A percentile compares a stretch with the other conserved stretches of the same genome.
Evolutionary conservation across 2,113 vertebrate genomes (phyloP).

Genomic region (Choloepus hoffmanni): DNA sequence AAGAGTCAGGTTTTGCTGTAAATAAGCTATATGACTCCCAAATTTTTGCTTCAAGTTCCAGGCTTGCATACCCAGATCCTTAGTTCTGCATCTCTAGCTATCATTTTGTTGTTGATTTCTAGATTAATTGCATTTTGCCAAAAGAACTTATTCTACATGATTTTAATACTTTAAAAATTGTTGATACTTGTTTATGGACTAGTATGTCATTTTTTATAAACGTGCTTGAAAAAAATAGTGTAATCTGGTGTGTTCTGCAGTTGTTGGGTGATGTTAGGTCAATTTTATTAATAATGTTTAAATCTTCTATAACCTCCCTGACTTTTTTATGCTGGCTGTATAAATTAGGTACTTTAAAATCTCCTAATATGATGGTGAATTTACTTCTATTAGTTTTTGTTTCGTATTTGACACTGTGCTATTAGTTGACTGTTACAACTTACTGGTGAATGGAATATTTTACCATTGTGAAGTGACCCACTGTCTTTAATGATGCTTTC

Average conservation of each 20-base stretch:
- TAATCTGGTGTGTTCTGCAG: background rate
- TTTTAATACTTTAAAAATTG: conserved; percentile 47
- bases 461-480: background rate
- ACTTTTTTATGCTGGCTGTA: background rate
- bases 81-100: background rate
- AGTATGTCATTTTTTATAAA: conserved; percentile 33
- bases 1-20: background rate
- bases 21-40: background rate
- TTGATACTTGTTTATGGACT: background rate
- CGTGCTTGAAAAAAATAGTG: background rate
- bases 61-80: background rate
- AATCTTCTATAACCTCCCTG: background rate
- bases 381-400: conserved; percentile 30
- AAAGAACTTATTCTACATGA: conserved; percentile 1
- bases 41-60: background rate
- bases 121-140: background rate
- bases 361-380: background rate
- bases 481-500: conserved; percentile 25
- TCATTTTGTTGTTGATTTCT: background rate
- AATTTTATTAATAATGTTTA: conserved; percentile 29
- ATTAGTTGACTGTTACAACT: background rate
- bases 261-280: background rate
- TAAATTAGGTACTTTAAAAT: conserved; percentile 46
- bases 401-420: background rate
- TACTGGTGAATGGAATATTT: background rate